These are phyloP conservation scores for Drosophila nasuta DNA, from an alignment of 1,140 invertebrate species.

Conservation along the genomic window DNA sequence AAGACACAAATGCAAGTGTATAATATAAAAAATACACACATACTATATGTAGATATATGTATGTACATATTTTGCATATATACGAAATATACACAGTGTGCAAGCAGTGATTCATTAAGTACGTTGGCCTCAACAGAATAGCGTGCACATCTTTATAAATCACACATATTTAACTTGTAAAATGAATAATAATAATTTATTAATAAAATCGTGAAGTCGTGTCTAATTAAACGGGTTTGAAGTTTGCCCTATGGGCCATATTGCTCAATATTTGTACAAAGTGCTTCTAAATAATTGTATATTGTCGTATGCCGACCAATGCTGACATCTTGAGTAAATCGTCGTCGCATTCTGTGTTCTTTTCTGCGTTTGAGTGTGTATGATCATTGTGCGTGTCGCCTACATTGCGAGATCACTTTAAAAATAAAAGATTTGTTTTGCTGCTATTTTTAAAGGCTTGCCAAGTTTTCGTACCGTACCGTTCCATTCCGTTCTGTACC, in stretches of 20 bases:
- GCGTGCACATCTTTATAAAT: conserved; percentile 16
- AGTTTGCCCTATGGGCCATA: background rate
- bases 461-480: conserved; percentile 64
- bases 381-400: conserved; percentile 54
- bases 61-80: conserved; percentile 36
- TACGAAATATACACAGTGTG: conserved; percentile 28
- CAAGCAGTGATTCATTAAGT: conserved; percentile 68
- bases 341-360: conserved; percentile 46
- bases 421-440: conserved; percentile 83
- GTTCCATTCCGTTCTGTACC: conserved; percentile 30
- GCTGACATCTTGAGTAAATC: conserved; percentile 34
- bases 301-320: conserved; percentile 19
- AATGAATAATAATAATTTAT: conserved; percentile 2
- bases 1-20: conserved; percentile 49
- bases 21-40: conserved; percentile 33
- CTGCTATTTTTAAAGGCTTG: conserved; percentile 81
- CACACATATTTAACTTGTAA: conserved; percentile 3
- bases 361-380: conserved; percentile 1
- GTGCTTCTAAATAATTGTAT: background rate
- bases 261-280: background rate
- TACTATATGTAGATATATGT: conserved; percentile 36
- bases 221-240: background rate
- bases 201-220: background rate
- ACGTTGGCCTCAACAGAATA: conserved; percentile 62
- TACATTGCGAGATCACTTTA: conserved; percentile 72